phyloP scores from a whole-genome alignment of 2,888 invertebrate species.

The Xylota sylvarum region DNA sequence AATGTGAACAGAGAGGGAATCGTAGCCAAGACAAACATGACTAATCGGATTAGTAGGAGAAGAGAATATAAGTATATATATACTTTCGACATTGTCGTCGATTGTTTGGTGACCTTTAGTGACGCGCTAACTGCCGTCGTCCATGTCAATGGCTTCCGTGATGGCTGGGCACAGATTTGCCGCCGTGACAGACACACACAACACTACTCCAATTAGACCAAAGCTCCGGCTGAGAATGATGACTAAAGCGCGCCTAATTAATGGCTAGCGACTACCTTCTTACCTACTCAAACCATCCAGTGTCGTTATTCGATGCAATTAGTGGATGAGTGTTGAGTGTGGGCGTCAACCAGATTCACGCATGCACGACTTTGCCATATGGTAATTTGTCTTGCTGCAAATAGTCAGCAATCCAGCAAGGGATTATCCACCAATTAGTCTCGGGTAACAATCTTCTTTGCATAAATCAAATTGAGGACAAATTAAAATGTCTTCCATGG shows the following conservation, averaged over 20 bases:
- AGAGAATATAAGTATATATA: slow-evolving; percentile 36
- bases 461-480: slow-evolving; percentile 79
- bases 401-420: slow-evolving; percentile 58
- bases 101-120: slow-evolving; percentile 73
- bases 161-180: slow-evolving; percentile 66
- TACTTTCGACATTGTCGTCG: slow-evolving; percentile 67
- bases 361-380: slow-evolving; percentile 76
- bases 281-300: slow-evolving; percentile 46
- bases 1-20: slow-evolving; percentile 60
- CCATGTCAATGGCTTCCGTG: slow-evolving; percentile 73
- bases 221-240: slow-evolving; percentile 65
- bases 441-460: slow-evolving; percentile 72
- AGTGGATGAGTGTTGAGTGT: slow-evolving; percentile 72
- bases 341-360: slow-evolving; percentile 76
- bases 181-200: slow-evolving; percentile 38
- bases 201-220: slow-evolving; percentile 69
- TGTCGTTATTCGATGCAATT: slow-evolving; percentile 73
- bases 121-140: slow-evolving; percentile 67
- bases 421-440: slow-evolving; percentile 77
- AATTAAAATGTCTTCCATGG: slow-evolving; percentile 78
- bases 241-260: slow-evolving; percentile 72
- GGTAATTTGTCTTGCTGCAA: slow-evolving; percentile 72
- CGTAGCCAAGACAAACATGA: slow-evolving; percentile 49
- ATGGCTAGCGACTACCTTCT: slow-evolving; percentile 60
- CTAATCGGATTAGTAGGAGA: slow-evolving; percentile 71